Evolutionary conservation across 2,113 vertebrate genomes (phyloP).

Genomic region (Geococcyx californianus): DNA sequence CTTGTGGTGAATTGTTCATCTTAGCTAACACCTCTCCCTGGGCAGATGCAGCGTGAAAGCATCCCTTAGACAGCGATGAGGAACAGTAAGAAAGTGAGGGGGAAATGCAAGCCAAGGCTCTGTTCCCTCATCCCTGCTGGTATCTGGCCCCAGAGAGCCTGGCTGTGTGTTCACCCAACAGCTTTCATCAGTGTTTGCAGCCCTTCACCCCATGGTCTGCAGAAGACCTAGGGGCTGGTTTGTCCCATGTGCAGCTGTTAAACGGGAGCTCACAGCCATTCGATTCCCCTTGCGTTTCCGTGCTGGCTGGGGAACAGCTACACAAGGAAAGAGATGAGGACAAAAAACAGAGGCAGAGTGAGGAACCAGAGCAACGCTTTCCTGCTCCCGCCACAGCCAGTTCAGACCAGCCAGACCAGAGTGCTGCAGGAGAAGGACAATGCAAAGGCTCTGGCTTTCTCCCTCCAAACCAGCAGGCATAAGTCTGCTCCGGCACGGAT

Average conservation of each 20-base stretch:
- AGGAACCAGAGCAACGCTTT: background rate
- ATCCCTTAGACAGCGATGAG: background rate
- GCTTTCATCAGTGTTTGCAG: background rate
- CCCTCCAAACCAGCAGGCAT: background rate
- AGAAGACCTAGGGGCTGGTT: background rate
- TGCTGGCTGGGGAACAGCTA: background rate
- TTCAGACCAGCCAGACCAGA: background rate
- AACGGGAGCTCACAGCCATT: background rate
- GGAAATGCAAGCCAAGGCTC: background rate
- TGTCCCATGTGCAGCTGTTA: background rate
- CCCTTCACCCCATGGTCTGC: background rate
- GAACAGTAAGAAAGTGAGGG: background rate
- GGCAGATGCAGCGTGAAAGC: background rate
- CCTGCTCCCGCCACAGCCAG: background rate
- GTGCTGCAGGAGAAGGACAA: background rate
- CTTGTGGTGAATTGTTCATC: background rate
- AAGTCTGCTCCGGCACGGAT: background rate
- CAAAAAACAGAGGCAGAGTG: background rate
- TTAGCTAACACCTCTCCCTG: background rate
- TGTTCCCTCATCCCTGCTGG: background rate
- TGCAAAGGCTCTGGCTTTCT: background rate
- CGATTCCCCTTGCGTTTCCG: background rate
- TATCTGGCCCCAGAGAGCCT: background rate
- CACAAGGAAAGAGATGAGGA: background rate
- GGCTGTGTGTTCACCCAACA: background rate